phyloP scores from a whole-genome alignment of 1,140 invertebrate genomes.

The Macrostomum lignano region DNA sequence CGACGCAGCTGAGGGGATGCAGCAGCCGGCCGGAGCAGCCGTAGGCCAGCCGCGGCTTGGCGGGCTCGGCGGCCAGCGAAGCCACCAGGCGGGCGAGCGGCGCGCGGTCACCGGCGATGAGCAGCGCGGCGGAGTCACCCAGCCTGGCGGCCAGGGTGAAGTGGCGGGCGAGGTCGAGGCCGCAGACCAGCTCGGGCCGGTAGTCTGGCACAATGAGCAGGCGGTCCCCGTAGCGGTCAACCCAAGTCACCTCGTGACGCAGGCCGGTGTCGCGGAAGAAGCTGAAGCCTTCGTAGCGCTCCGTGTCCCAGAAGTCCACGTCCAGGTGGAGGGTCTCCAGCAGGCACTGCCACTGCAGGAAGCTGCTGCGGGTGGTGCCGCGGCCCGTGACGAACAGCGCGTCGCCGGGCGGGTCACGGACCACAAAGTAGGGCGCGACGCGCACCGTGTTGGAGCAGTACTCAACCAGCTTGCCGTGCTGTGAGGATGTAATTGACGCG shows the following conservation, averaged over 20 bases:
- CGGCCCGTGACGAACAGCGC: conserved; percentile 1
- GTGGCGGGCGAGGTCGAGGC: background rate
- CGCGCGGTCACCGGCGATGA: no score
- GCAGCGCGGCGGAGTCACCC: no score
- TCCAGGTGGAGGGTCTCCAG: background rate
- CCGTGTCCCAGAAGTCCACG: conserved; percentile 1
- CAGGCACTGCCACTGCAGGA: conserved; percentile 1
- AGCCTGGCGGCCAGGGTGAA: no score
- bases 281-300: background rate
- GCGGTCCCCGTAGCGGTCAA: background rate
- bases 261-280: background rate
- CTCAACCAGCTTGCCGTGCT: background rate
- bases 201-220: conserved; percentile 1
- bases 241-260: conserved; percentile 1
- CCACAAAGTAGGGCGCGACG: background rate
- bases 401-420: background rate
- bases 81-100: no score
- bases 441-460: background rate
- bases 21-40: no score
- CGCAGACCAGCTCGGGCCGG: background rate
- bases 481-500: no score
- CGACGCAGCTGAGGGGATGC: no score
- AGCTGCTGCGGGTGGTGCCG: background rate
- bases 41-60: no score
- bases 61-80: no score